These are phyloP conservation scores for Trypoxylus dichotomus DNA, from an alignment of 1,140 invertebrate genomes.

Conservation along the genomic window DNA sequence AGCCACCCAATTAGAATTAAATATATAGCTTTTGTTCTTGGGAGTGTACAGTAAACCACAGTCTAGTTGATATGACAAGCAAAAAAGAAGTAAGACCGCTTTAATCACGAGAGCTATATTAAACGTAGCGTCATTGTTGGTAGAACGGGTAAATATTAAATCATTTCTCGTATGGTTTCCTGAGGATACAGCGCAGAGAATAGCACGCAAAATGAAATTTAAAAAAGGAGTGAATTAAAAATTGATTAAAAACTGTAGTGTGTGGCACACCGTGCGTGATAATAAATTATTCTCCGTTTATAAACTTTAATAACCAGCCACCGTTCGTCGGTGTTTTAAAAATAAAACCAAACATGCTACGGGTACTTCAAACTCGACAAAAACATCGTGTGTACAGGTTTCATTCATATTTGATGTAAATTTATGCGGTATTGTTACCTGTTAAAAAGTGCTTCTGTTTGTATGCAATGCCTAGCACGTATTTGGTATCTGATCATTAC, in stretches of 20 bases:
- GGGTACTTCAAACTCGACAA: neutral
- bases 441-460: neutral
- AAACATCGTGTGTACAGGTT: neutral
- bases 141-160: too few species aligned
- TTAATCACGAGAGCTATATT: too few species aligned
- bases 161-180: too few species aligned
- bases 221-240: neutral
- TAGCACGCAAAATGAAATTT: neutral
- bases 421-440: neutral
- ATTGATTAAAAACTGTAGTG: neutral
- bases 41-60: too few species aligned
- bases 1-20: too few species aligned
- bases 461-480: too few species aligned
- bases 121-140: too few species aligned
- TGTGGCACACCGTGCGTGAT: neutral
- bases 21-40: too few species aligned
- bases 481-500: too few species aligned
- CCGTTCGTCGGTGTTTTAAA: neutral
- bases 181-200: too few species aligned
- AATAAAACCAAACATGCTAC: neutral
- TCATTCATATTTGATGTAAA: neutral
- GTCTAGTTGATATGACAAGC: too few species aligned
- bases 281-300: neutral
- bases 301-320: neutral
- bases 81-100: too few species aligned